Base-by-base conservation (phyloP, 2,888 invertebrate genomes). In the Dexiosoma caninum region DNA sequence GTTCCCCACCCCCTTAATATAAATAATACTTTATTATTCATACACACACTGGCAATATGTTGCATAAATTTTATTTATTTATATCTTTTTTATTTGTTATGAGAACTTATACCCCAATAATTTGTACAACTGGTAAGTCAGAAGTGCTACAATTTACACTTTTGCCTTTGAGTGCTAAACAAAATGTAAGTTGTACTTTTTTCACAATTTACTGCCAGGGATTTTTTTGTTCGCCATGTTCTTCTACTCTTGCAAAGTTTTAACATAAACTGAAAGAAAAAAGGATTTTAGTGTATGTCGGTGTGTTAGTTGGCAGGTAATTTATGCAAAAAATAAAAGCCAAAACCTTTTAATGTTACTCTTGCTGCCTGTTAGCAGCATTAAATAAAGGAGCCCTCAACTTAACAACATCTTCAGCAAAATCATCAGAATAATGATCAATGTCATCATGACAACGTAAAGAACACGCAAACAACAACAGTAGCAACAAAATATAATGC, bases 321-420 rank as follows among this genome's bases (percentile, higher is more conserved):
- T 59, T 35, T 66, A 72, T 78, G 60, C 62, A 62, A 53, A 69
- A 37, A 67, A 55, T 35, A 44, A 70, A 67, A 46, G 62, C 59
- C 55, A 69, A 78, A 69, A 74, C 72, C 40, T 74, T 74, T 67
- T 74, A 40, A 55, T 74, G 60, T 62, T 62, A 46, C 67, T 67
- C 27, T 49, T 59, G 32, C 35, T 49, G 51, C 27, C 14, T 53
- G 32, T 74, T 44, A n/a, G 55, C 46, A 46, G 44, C 10, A 74
- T n/a, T 6, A 72, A 70, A 70, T 51, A 49, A 51, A 40, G n/a
- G 27, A 7, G 23, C 55, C 62, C 77, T 70, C 55, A 64, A 70
- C 69, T 55, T 49, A 70, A 77, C 62, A 70, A 23, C 62, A 62
- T 69, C 76, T 76, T 70, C 19, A 62, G 46, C 16, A 64, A 46